phyloP scores from a whole-genome alignment of 1,140 invertebrate genomes.

The Rhagoletis pomonella region DNA sequence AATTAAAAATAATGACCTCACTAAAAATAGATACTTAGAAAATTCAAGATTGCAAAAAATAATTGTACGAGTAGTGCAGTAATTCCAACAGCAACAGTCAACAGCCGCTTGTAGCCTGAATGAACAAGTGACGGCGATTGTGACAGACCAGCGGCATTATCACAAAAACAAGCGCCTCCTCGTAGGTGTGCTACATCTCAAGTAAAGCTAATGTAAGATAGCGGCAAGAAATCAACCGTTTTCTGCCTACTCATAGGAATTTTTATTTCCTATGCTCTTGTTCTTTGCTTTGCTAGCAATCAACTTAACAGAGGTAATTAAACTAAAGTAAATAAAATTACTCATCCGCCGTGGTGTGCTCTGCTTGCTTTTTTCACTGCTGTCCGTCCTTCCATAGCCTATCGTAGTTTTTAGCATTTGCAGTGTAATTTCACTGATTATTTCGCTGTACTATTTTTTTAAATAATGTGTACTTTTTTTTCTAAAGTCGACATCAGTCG shows the following conservation, averaged over 20 bases:
- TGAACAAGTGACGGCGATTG: too few relatives aligned
- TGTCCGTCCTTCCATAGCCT: background rate
- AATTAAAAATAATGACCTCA: too few relatives aligned
- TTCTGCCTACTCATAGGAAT: background rate
- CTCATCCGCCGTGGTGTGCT: conserved; percentile 22
- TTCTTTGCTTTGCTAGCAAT: background rate
- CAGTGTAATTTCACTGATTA: background rate
- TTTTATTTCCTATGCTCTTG: background rate
- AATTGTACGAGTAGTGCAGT: too few relatives aligned
- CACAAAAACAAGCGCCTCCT: too few relatives aligned
- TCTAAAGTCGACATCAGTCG: background rate
- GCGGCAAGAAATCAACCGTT: background rate
- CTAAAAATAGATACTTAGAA: too few relatives aligned
- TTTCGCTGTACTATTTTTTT: background rate
- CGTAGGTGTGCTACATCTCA: too few relatives aligned
- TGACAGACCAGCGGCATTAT: too few relatives aligned
- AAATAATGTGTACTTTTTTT: background rate
- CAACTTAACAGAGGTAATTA: background rate
- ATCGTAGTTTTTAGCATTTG: background rate
- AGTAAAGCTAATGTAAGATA: background rate
- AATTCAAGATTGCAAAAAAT: too few relatives aligned
- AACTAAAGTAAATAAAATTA: conserved; percentile 41
- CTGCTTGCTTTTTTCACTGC: background rate
- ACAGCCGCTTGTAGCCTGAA: too few relatives aligned
- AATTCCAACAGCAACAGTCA: too few relatives aligned